These are phyloP conservation scores for Incurvaria masculella DNA, from an alignment of 2,888 invertebrate species.

Conservation along the genomic window DNA sequence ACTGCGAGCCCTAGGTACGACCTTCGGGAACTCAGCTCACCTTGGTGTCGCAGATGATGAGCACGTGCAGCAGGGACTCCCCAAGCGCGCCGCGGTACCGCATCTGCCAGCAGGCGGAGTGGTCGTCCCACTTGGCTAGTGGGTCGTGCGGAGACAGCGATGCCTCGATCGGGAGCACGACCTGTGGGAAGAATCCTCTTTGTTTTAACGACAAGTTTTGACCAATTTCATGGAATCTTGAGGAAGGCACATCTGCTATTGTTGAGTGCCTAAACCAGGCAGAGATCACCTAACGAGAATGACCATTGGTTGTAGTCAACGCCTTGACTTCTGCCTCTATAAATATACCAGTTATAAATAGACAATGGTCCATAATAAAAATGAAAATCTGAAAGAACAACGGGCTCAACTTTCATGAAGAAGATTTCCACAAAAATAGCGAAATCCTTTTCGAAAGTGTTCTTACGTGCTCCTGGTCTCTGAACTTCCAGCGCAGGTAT, in stretches of 20 bases:
- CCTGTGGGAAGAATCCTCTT: constrained; percentile 35
- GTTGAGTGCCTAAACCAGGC: no score
- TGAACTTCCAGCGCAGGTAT: constrained; percentile 86
- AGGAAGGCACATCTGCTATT: neutral
- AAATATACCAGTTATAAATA: no score
- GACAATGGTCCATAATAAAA: no score
- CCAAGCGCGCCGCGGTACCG: constrained; percentile 93
- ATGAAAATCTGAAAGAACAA: no score
- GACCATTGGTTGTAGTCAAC: no score
- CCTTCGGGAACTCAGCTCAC: constrained; percentile 40
- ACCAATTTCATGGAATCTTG: neutral
- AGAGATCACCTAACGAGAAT: no score
- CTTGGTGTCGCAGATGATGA: constrained; percentile 92
- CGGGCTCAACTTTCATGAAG: no score
- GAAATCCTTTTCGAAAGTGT: no score
- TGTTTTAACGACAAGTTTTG: neutral
- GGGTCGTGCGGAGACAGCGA: constrained; percentile 84
- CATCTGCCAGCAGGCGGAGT: constrained; percentile 98
- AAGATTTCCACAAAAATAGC: no score
- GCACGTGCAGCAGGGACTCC: constrained; percentile 90
- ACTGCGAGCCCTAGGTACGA: constrained; percentile 78
- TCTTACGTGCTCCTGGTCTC: constrained; percentile 79
- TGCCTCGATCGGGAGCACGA: constrained; percentile 84
- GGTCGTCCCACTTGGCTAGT: constrained; percentile 83
- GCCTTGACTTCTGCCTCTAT: no score